A percentile compares a stretch with the other conserved stretches of the same genome.
These are phyloP conservation scores for Sylvietta virens DNA, from an alignment of 2,113 vertebrate genomes.

Conservation along the genomic window DNA sequence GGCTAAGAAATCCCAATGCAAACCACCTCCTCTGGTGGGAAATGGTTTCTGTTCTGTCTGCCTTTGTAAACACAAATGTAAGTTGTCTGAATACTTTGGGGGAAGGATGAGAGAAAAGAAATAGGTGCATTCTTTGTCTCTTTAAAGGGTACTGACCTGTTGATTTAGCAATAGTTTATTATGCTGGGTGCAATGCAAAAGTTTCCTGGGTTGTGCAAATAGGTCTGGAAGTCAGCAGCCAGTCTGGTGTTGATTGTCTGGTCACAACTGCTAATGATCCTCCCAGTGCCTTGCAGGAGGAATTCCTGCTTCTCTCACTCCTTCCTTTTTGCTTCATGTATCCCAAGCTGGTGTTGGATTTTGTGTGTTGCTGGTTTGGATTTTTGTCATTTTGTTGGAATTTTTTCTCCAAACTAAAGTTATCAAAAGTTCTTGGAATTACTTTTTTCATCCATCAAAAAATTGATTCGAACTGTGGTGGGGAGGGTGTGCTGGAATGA, in stretches of 20 bases:
- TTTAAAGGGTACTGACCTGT: background rate
- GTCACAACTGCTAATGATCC: background rate
- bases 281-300: background rate
- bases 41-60: background rate
- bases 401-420: background rate
- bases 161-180: background rate
- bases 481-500: background rate
- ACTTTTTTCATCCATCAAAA: background rate
- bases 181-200: background rate
- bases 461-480: background rate
- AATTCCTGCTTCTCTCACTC: background rate
- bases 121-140: accelerated
- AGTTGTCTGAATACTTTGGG: background rate
- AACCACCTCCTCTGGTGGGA: background rate
- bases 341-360: background rate
- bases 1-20: background rate
- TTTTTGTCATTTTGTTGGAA: background rate
- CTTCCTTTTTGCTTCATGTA: background rate
- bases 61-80: background rate
- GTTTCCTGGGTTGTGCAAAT: background rate
- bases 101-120: background rate
- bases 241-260: background rate
- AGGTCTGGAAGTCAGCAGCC: background rate
- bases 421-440: background rate
- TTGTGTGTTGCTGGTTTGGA: background rate